Conservation (phyloP, 2,113 vertebrate genomes). For the pig (Sus scrofa) region T2T-Sscrofa CM000827.6:98508001-98508500, state of each 20-base stretch:
- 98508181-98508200: too few species aligned
- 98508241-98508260: slow-evolving; percentile 14
- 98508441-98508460: neutral
- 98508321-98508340: slow-evolving; percentile 36
- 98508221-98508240: slow-evolving; percentile 11
- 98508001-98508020: neutral
- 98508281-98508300: slow-evolving; percentile 26
- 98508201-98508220: slow-evolving; percentile 19
- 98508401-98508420: slow-evolving; percentile 4
- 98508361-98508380: neutral
- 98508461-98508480: neutral
- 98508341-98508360: slow-evolving; percentile 25
- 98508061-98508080: too few species aligned
- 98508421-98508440: neutral
- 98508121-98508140: too few species aligned
- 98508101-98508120: too few species aligned
- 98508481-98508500: neutral
- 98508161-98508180: too few species aligned
- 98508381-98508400: neutral
- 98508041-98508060: too few species aligned
- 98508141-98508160: too few species aligned
- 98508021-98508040: too few species aligned
- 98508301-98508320: neutral
- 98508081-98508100: too few species aligned
- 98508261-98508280: neutral